A percentile compares a stretch with the other conserved stretches of the same genome.
phyloP scores from a whole-genome alignment of 2,888 invertebrate species.

The Campopleginae sp. region DNA sequence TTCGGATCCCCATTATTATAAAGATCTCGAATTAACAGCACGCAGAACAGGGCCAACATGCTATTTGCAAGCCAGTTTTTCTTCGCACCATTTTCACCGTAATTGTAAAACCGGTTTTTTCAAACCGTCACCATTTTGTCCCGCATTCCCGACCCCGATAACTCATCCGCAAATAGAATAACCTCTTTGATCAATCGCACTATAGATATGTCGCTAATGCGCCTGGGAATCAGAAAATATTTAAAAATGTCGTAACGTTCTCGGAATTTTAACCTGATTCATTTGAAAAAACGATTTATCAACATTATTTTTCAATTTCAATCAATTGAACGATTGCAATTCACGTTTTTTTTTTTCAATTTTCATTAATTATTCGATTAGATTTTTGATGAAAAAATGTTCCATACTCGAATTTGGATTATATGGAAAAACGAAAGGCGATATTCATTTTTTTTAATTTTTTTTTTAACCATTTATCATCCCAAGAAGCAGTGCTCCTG shows the following conservation, averaged over 20 bases:
- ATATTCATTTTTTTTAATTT: conserved; percentile 33
- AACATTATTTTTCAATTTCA: not conserved
- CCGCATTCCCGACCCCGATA: conserved; percentile 17
- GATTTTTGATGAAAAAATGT: not conserved
- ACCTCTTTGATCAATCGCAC: not conserved
- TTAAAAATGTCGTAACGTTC: not conserved
- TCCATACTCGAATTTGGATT: not conserved
- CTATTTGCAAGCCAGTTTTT: not conserved
- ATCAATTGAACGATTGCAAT: not conserved
- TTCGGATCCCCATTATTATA: not conserved
- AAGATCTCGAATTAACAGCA: not conserved
- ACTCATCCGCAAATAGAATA: not conserved
- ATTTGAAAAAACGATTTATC: not conserved
- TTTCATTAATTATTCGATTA: not conserved
- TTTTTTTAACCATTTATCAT: conserved; percentile 43
- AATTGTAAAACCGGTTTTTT: conserved; percentile 16
- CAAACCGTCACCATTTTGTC: not conserved
- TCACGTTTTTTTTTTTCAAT: not conserved
- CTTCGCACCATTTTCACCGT: conserved; percentile 12
- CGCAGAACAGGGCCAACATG: not conserved
- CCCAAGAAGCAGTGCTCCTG: conserved; percentile 37
- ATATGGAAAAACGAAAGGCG: not conserved
- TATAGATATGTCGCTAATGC: not conserved
- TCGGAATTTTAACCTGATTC: not conserved
- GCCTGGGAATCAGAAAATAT: not conserved